Conservation (phyloP, 1,140 invertebrate species). For the Nixonia krombeini region DNA sequence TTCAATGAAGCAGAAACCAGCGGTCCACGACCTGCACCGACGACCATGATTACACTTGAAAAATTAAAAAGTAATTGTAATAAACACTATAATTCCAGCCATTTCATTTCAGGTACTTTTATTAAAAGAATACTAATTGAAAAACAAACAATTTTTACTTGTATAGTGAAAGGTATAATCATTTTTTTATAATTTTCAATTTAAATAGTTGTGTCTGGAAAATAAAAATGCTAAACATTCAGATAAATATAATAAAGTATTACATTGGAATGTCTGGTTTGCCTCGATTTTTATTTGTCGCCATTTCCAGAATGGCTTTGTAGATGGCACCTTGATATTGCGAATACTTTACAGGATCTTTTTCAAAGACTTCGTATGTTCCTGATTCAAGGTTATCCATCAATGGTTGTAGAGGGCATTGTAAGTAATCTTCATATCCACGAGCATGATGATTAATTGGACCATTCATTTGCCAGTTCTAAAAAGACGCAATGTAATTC, state of each 20-base stretch:
- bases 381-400: constrained; percentile 96
- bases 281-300: constrained; percentile 5
- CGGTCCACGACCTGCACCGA: constrained; percentile 96
- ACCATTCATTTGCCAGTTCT: constrained; percentile 57
- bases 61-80: constrained; percentile 16
- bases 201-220: background rate
- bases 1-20: constrained; percentile 87
- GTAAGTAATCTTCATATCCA: constrained; percentile 94
- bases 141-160: constrained; percentile 31
- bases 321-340: constrained; percentile 90
- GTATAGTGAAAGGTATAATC: background rate
- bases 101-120: too few species aligned
- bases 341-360: constrained; percentile 96
- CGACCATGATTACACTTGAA: constrained; percentile 85
- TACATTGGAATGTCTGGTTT: constrained; percentile 25
- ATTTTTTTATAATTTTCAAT: background rate
- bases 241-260: constrained; percentile 3
- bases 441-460: constrained; percentile 60
- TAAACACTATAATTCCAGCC: constrained; percentile 6
- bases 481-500: constrained; percentile 16
- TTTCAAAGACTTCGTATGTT: constrained; percentile 99
- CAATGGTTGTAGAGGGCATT: constrained; percentile 92
- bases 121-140: too few species aligned
- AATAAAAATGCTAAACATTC: constrained; percentile 1
- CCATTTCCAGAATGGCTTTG: constrained; percentile 72